Evolutionary conservation across 2,797 vertebrate genomes (phyloP).

Genomic region (Dendrocincla fuliginosa): DNA sequence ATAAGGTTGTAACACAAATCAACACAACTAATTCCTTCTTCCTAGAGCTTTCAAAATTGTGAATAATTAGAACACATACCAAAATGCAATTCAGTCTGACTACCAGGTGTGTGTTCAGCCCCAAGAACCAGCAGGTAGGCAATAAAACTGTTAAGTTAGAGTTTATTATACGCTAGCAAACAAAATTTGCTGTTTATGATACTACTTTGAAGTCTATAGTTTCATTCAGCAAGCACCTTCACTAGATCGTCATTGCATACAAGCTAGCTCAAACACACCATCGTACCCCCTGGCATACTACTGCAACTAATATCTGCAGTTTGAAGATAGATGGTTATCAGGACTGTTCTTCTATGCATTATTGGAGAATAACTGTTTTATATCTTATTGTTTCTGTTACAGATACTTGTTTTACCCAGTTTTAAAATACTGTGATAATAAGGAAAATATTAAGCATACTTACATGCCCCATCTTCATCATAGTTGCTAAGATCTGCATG

Average conservation of each 20-base stretch:
- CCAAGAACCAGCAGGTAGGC: neutral
- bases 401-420: neutral
- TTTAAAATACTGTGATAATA: neutral
- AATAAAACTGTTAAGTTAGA: neutral
- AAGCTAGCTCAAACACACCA: neutral
- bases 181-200: neutral
- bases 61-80: neutral
- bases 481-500: constrained; percentile 96
- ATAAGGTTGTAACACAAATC: neutral
- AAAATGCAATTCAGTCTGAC: neutral
- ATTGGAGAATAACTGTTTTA: neutral
- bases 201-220: neutral
- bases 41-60: neutral
- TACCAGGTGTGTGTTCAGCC: neutral
- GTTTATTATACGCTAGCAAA: neutral
- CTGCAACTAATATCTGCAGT: neutral
- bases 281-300: neutral
- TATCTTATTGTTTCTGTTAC: neutral
- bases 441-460: constrained; percentile 73
- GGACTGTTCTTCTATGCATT: neutral
- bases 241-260: neutral
- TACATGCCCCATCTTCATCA: constrained; percentile 96
- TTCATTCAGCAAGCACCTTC: neutral
- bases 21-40: neutral
- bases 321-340: neutral